Base-by-base conservation (phyloP, 2,113 vertebrate genomes). In the Lamprotornis superbus region DNA sequence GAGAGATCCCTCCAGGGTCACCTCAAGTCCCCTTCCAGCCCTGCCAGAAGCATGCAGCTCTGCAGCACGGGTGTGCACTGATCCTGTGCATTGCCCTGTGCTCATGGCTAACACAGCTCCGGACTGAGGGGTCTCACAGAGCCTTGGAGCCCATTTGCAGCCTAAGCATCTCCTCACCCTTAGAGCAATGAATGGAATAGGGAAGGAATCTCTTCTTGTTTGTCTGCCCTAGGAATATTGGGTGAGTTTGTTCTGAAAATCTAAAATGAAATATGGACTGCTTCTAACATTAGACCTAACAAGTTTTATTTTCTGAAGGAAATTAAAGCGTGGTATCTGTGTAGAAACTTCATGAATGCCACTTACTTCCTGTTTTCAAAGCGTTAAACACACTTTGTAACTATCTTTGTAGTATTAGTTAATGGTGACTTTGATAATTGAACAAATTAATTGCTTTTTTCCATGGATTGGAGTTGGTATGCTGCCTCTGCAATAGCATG, bases 51-150 rank as follows among this genome's bases (percentile, higher is more conserved):
- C 2, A 0, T 0, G 1, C n/a, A n/a, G 47, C 25, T 44, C 33
- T 61, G 12, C 31, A 71, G 75, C 37, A 44, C 27, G 25, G 53
- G 12, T 16, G 44, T 44, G 52, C 30, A 2, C 24, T 21, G 14
- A 3, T 3, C 37, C 42, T 24, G 33, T 17, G 37, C 17, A 0
- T 4, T 42, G 50, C 49, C 25, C 23, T 15, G 13, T 25, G 37
- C 47, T 25, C 14, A 0, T 75, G 70, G 49, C 50, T 49, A 12
- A 15, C 24, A 15, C 19, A 21, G 28, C 49, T n/a, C 44, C 6
- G 2, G 19, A 24, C 47, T 28, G 67, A 30, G 24, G 11, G 18
- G 25, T 57, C n/a, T 53, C 15, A 5, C 0, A 0, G 10, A 2
- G 37, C 81, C 31, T 22, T 77, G 77, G 39, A 42, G 44, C 35